Evolutionary conservation across 2,113 vertebrate species (phyloP), one percentile per base, ranked within the genome.

Genomic region (Solea senegalensis): DNA sequence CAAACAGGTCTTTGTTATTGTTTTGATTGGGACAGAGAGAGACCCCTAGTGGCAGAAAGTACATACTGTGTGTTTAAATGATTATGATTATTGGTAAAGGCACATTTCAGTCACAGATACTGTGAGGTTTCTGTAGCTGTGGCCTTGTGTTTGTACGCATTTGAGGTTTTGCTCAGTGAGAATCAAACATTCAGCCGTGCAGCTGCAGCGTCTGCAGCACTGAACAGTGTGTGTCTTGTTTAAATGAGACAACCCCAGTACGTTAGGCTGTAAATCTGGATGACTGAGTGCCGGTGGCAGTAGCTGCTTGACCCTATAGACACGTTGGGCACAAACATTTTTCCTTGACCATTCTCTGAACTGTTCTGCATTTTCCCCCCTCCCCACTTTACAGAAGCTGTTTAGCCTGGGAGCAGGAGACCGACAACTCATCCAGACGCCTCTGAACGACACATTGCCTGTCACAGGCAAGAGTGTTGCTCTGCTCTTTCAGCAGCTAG

Each of bases 361-460:
- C 49, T 62, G 43, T 70, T 5, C 27, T 13, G 21, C 26, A 26
- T 76, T 50, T 43, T 49, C 34, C 21, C 21, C 21, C 21, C 21
- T 21, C 21, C 21, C 72, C 78, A 52, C 58, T 71, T 65, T 72
- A 50, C 93, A 99, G 98, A 99, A 99, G 81, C 89, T 98, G 50
- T 98, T 99, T 88, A 99, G 97, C 72, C 90, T 99, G 88, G 98
- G 98, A 90, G 97, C 96, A 64, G 97, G 97, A 83, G 98, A 99
- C 78, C 92, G 97, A 51, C 98, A 99, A 57, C 92, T 99, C 87
- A 97, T 99, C 86, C 98, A 99, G 90, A 97, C 96, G n/a, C 97
- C 97, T 85, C 92, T 98, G 14, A 95, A 96, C 6, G 94, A 96
- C 26, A 96, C 93, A 11, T 92, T 99, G 85, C 98, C 98, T 43